Evolutionary conservation across 2,797 vertebrate species (phyloP).

Genomic region (Florisuga fusca): DNA sequence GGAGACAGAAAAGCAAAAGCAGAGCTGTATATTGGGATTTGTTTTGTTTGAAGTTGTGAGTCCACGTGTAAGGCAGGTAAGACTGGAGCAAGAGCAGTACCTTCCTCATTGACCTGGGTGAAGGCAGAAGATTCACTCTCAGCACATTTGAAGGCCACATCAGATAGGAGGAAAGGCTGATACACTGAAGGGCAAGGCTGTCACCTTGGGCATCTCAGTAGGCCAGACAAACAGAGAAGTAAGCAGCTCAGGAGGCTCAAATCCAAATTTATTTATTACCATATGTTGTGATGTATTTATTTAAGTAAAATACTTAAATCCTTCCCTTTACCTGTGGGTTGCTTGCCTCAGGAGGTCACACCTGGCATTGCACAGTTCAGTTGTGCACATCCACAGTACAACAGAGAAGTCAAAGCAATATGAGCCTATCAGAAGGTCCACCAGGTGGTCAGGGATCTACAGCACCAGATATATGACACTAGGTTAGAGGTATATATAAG

Average conservation of each 20-base stretch:
- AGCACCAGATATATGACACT: not conserved
- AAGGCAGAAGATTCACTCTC: not conserved
- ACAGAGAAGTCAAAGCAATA: not conserved
- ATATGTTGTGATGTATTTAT: not conserved
- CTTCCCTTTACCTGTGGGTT: not conserved
- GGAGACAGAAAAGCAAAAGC: not conserved
- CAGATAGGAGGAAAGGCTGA: not conserved
- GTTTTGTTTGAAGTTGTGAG: rapidly evolving
- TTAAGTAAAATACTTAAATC: not conserved
- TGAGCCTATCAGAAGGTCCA: not conserved
- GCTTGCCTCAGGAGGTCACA: not conserved
- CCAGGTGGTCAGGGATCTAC: not conserved
- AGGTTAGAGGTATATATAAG: rapidly evolving
- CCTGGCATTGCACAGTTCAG: not conserved
- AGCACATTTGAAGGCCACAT: rapidly evolving
- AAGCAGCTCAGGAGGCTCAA: not conserved
- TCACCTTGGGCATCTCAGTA: not conserved
- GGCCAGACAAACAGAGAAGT: rapidly evolving
- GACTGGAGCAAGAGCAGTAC: not conserved
- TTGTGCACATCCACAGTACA: not conserved
- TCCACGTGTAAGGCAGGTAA: rapidly evolving
- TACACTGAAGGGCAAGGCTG: not conserved
- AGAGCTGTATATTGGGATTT: not conserved
- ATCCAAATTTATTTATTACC: not conserved
- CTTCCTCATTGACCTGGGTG: not conserved